These are phyloP conservation scores for Hylaea fasciaria DNA, from an alignment of 2,888 invertebrate genomes.

Conservation along the genomic window DNA sequence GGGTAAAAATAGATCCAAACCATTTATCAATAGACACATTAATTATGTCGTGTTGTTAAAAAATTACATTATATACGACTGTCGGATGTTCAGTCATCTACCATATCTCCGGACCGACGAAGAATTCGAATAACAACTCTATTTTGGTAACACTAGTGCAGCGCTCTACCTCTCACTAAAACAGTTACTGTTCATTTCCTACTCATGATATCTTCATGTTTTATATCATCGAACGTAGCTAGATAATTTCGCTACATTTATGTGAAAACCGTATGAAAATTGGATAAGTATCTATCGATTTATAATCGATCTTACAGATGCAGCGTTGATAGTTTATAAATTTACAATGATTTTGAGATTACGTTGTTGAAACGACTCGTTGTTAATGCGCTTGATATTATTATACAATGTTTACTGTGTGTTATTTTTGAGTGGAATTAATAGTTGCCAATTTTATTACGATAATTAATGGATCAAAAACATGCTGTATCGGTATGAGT, in stretches of 20 bases:
- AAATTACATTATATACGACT: conserved; percentile 21
- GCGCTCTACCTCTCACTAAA: background rate
- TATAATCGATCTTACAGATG: background rate
- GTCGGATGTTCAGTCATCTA: conserved; percentile 27
- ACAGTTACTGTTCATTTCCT: background rate
- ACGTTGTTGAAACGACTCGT: conserved; percentile 5
- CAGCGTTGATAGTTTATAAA: too few species aligned
- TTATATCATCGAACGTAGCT: background rate
- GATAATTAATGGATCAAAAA: too few species aligned
- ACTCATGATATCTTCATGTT: background rate
- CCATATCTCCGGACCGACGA: conserved; percentile 1
- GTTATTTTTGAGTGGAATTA: conserved; percentile 8
- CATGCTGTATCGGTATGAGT: too few species aligned
- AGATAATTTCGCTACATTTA: background rate
- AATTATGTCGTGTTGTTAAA: conserved; percentile 33
- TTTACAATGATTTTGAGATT: conserved; percentile 6
- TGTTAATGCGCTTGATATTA: conserved; percentile 5
- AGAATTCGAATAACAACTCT: conserved; percentile 19
- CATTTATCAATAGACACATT: conserved; percentile 18
- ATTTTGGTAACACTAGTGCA: background rate
- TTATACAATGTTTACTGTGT: background rate
- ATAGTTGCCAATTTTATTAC: background rate
- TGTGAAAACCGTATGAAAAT: background rate
- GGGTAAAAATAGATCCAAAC: conserved; percentile 1
- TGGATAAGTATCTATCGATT: background rate